Evolutionary conservation across 2,113 vertebrate species (phyloP).

Genomic region (Picathartes gymnocephalus): DNA sequence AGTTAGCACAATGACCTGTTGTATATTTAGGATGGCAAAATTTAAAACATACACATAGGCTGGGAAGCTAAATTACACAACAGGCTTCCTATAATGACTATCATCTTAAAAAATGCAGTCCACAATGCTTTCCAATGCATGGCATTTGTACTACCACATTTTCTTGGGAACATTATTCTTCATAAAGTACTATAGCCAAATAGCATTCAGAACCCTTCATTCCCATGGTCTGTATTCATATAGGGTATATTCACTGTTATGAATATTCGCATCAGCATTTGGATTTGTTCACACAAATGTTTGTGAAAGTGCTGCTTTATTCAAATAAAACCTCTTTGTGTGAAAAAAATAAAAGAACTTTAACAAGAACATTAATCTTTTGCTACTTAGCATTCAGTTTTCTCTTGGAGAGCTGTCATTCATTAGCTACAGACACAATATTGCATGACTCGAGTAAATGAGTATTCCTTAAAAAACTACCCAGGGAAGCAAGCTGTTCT

Average conservation of each 20-base stretch:
- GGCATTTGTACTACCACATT: not conserved
- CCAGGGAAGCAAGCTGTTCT: not conserved
- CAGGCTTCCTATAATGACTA: not conserved
- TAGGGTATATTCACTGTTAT: not conserved
- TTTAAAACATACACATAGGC: not conserved
- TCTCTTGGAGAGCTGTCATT: not conserved
- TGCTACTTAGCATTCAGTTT: not conserved
- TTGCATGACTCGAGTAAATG: not conserved
- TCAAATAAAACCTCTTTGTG: not conserved
- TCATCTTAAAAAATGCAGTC: not conserved
- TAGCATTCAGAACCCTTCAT: not conserved
- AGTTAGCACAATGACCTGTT: not conserved
- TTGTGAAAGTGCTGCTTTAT: not conserved
- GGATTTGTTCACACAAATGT: not conserved
- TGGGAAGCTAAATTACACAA: not conserved
- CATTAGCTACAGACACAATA: not conserved
- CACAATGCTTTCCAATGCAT: not conserved
- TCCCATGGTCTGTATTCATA: not conserved
- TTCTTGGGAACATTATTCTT: not conserved
- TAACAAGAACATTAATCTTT: not conserved
- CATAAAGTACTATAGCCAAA: not conserved
- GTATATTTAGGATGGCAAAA: not conserved
- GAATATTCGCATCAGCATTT: not conserved
- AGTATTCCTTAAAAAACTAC: not conserved
- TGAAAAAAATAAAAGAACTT: not conserved